Base-by-base conservation (phyloP, 2,888 invertebrate genomes). In the Macrophya alboannulata region DNA sequence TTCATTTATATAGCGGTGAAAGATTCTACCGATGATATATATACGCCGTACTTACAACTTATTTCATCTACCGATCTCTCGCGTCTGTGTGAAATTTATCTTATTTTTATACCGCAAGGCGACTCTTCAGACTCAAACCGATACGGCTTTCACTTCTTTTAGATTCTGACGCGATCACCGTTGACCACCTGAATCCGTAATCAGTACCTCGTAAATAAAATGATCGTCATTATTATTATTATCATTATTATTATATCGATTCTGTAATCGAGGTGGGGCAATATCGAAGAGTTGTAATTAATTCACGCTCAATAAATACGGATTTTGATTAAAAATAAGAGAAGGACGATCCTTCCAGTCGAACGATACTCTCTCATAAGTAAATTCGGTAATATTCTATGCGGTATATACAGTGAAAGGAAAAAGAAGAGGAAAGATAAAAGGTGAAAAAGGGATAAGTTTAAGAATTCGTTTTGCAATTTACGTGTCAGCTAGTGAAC, bases 171-270 rank as follows among this genome's bases (percentile, higher is more conserved):
- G 62, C 45, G 81, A 62, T 81, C 62, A 43, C 59, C 81, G 81
- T 81, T 81, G 81, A 81, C 81, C 81, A 81, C 15, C 15, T 81
- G 81, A 81, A 81, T 81, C 81, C 45, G 15, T 81, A 81, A 81
- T 77, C 77, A 4, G 55, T 37, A 48, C 51, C n/a, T 55, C 76
- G 51, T 77, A n/a, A 77, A 77, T 81, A n/a, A 15, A 31, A 31
- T 31, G 1, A 62, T 6, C n/a, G n/a, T n/a, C n/a, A n/a, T n/a
- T 43, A 40, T 81, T 62, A 62, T 81, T 81, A 81, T 81, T 37
- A 25, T 51, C 43, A 43, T 81, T 43, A 77, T 77, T 77, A 31
- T 37, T 48, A n/a, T 48, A 45, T 3, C 15, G 1, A 31, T 43
- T 31, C 8, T 43, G 1, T 12, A 43, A 43, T 40, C 17, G 25